A percentile compares a stretch with the other conserved stretches of the same genome.
Evolutionary conservation across 2,113 vertebrate species (phyloP).

Genomic region (Struthidea cinerea): DNA sequence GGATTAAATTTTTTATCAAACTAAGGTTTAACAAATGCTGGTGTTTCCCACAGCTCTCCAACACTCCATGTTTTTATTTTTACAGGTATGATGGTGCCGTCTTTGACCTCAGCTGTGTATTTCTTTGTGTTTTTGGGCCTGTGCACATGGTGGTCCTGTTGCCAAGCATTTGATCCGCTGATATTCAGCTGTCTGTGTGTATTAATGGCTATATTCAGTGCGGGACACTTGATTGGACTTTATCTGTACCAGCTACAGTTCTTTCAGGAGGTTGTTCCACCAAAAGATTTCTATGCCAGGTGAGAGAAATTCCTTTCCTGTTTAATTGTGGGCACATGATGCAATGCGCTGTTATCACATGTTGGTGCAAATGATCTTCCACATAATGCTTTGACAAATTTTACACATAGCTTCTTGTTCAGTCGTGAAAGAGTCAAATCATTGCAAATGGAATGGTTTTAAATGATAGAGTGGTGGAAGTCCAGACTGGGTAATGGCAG

Average conservation of each 20-base stretch:
- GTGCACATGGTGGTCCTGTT: conserved; percentile 98
- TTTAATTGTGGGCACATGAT: background rate
- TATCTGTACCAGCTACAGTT: conserved; percentile 98
- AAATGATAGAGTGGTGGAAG: background rate
- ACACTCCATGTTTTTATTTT: background rate
- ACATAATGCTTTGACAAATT: background rate
- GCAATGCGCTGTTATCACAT: background rate
- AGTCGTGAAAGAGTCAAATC: background rate
- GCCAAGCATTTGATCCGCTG: conserved; percentile 88
- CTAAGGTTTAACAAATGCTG: background rate
- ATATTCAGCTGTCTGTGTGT: conserved; percentile 98
- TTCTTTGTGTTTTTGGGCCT: conserved; percentile 95
- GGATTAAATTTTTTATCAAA: background rate
- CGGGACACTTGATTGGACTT: conserved; percentile 91
- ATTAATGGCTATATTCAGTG: conserved; percentile 95
- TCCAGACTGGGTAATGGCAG: background rate
- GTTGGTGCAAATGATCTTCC: background rate
- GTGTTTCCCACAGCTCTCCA: background rate
- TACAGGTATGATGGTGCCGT: conserved; percentile 93
- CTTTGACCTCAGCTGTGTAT: conserved; percentile 92
- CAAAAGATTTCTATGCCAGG: conserved; percentile 85
- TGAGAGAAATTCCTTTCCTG: conserved; percentile 59
- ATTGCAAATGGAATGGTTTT: background rate
- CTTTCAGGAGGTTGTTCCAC: conserved; percentile 89
- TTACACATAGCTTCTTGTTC: background rate